Percentiles rank a stretch among this genome's conserved stretches.
Conservation (phyloP, 2,888 invertebrate species). For the Uropetala carovei region DNA sequence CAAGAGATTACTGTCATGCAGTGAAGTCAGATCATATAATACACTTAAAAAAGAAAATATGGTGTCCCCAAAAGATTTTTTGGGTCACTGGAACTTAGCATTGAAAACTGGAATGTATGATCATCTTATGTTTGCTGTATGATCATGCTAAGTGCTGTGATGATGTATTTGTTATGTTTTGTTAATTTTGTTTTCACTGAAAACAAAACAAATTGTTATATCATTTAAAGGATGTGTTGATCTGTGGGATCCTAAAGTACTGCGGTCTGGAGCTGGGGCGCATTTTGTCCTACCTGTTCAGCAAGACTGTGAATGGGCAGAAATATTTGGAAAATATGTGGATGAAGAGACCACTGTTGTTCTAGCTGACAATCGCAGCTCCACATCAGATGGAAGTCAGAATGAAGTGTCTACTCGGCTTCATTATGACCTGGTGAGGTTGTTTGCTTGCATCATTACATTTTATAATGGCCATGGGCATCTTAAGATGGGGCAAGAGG, state of each 20-base stretch:
- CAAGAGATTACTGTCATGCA: too few species aligned
- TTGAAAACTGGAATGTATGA: too few species aligned
- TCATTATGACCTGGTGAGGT: too few species aligned
- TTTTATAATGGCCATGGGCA: too few species aligned
- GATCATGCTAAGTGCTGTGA: neutral
- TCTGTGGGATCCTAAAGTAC: constrained; percentile 92
- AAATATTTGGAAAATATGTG: constrained; percentile 77
- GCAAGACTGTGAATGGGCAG: constrained; percentile 82
- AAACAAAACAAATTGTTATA: constrained; percentile 28
- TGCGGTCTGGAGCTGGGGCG: constrained; percentile 89
- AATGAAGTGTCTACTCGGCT: neutral
- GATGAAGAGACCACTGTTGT: constrained; percentile 79
- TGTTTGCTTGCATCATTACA: too few species aligned
- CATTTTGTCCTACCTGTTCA: constrained; percentile 88
- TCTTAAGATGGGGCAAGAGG: too few species aligned
- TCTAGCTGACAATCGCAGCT: constrained; percentile 75
- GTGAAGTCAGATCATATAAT: too few species aligned
- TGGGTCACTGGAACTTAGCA: too few species aligned
- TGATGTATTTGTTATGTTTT: neutral
- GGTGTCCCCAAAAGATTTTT: too few species aligned
- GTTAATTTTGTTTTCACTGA: too few species aligned
- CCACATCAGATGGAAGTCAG: neutral
- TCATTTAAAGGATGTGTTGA: constrained; percentile 87
- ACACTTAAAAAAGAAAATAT: too few species aligned
- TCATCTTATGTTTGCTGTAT: too few species aligned